These are phyloP conservation scores for Brachionus asplanchnoidis DNA, from an alignment of 1,140 invertebrate species.

Conservation along the genomic window DNA sequence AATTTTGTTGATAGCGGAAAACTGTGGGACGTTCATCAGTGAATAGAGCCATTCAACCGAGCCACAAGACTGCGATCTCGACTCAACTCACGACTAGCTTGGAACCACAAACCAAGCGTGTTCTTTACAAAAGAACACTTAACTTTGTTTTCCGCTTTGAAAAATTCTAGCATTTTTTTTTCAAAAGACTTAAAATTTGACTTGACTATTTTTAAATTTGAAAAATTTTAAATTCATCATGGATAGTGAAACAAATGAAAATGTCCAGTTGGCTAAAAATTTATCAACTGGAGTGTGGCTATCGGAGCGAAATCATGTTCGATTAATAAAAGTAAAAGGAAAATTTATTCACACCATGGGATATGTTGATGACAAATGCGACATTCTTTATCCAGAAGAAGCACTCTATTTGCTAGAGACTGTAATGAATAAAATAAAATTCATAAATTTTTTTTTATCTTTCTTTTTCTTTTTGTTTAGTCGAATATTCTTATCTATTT, in stretches of 20 bases:
- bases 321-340: slow-evolving; percentile 4
- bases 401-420: slow-evolving; percentile 6
- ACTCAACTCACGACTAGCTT: neutral
- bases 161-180: neutral
- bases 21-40: neutral
- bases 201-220: neutral
- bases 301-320: neutral
- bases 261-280: neutral
- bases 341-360: slow-evolving; percentile 29
- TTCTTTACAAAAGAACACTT: neutral
- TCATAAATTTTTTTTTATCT: neutral
- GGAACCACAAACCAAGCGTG: slow-evolving; percentile 6
- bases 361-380: neutral
- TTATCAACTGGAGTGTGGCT: slow-evolving; percentile 25
- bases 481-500: slow-evolving; percentile 16
- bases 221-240: neutral
- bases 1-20: neutral
- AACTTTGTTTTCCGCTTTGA: neutral
- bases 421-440: neutral
- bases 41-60: neutral
- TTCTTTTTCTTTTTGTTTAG: neutral
- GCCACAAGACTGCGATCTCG: neutral
- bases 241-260: neutral
- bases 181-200: neutral
- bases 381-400: slow-evolving; percentile 23